phyloP scores from a whole-genome alignment of 2,113 vertebrate genomes.

The Channa maculata region DNA sequence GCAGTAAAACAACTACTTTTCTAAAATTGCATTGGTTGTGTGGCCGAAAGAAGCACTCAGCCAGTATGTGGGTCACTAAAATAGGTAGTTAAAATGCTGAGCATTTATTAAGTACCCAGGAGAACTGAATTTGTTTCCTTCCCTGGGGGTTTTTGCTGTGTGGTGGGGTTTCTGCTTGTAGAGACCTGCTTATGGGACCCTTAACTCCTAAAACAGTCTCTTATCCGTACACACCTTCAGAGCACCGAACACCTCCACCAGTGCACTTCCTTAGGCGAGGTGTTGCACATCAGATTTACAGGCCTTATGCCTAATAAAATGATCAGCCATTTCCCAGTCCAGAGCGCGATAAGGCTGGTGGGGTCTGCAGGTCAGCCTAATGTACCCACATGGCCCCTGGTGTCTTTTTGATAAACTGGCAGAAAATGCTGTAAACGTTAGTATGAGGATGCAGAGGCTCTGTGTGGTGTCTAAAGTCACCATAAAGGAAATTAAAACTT shows the following conservation, averaged over 20 bases:
- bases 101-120: conserved; percentile 44
- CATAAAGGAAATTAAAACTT: too few relatives aligned
- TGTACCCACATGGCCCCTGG: conserved; percentile 64
- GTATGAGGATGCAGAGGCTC: conserved; percentile 52
- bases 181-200: conserved; percentile 71
- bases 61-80: conserved; percentile 11
- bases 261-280: conserved; percentile 63
- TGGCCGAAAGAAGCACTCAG: conserved; percentile 13
- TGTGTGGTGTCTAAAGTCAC: conserved; percentile 8
- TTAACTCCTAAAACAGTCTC: conserved; percentile 77
- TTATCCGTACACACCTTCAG: conserved; percentile 59
- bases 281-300: conserved; percentile 75
- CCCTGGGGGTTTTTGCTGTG: conserved; percentile 32
- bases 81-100: conserved; percentile 48
- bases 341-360: conserved; percentile 56
- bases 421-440: conserved; percentile 70
- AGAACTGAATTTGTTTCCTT: conserved; percentile 55
- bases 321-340: conserved; percentile 68
- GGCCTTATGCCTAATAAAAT: conserved; percentile 72
- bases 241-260: conserved; percentile 47
- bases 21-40: background rate
- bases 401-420: conserved; percentile 70
- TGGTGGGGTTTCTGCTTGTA: conserved; percentile 43
- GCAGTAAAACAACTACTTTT: background rate
- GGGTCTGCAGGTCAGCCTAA: conserved; percentile 67